Percentiles rank a stretch among this genome's conserved stretches.
These are phyloP conservation scores for Mesorhabditis sp. DNA, from an alignment of 2,888 invertebrate species.

Conservation along the genomic window DNA sequence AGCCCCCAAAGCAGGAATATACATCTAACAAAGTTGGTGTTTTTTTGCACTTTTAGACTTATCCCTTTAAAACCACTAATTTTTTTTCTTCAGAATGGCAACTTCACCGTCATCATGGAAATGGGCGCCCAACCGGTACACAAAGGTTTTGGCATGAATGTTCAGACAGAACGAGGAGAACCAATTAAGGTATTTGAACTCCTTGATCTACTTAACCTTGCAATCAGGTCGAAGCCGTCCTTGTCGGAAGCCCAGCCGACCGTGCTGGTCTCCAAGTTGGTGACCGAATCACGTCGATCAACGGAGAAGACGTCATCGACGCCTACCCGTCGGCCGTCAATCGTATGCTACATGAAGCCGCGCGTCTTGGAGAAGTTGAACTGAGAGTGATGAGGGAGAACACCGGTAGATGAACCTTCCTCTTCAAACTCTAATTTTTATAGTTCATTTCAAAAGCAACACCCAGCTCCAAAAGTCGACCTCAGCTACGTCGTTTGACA, in stretches of 20 bases:
- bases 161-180: conserved; percentile 53
- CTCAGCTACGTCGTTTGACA: neutral
- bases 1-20: conserved; percentile 19
- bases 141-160: conserved; percentile 59
- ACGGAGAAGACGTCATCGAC: conserved; percentile 51
- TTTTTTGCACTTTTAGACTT: neutral
- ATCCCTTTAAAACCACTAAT: neutral
- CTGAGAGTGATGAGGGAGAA: conserved; percentile 24
- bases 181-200: conserved; percentile 12
- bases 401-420: neutral
- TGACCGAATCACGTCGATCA: conserved; percentile 58
- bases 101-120: conserved; percentile 26
- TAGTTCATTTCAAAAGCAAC: neutral
- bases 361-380: conserved; percentile 37
- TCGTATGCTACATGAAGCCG: conserved; percentile 54
- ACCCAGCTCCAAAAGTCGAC: neutral
- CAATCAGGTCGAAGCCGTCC: conserved; percentile 56
- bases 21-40: neutral
- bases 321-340: conserved; percentile 55
- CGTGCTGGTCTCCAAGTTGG: conserved; percentile 42
- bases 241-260: conserved; percentile 52
- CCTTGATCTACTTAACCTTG: neutral
- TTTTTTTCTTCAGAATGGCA: conserved; percentile 15
- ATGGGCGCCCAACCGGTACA: conserved; percentile 36
- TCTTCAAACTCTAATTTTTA: neutral